phyloP scores from a whole-genome alignment of 64 coral and sea anemone species.

The Orbicella faveolata region DNA sequence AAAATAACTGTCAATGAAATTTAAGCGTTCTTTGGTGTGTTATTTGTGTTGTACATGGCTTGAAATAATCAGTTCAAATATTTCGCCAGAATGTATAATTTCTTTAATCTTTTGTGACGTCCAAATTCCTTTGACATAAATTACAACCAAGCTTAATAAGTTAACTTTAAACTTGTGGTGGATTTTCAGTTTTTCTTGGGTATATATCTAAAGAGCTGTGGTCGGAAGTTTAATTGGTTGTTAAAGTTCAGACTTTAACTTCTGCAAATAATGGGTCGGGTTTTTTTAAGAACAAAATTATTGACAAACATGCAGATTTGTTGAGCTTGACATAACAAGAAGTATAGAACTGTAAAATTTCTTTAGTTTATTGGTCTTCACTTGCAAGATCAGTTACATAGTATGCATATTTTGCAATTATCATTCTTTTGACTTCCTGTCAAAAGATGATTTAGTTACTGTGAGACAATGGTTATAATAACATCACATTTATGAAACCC shows the following conservation, averaged over 20 bases:
- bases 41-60: background rate
- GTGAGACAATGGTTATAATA: too few relatives aligned
- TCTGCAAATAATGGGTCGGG: background rate
- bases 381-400: background rate
- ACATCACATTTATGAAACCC: too few relatives aligned
- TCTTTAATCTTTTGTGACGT: constrained; percentile 5
- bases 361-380: background rate
- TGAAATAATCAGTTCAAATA: background rate
- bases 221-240: background rate
- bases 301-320: background rate
- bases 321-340: too few relatives aligned
- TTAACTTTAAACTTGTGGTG: too few relatives aligned
- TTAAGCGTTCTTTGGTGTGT: background rate
- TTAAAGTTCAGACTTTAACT: background rate
- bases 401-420: background rate
- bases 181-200: background rate
- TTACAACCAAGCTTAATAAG: background rate
- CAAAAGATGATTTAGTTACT: too few relatives aligned
- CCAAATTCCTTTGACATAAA: background rate
- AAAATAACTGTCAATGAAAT: background rate
- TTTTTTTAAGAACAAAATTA: background rate
- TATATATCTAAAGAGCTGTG: background rate
- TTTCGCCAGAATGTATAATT: background rate
- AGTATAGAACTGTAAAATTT: background rate
- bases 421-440: background rate